A percentile compares a stretch with the other conserved stretches of the same genome.
phyloP scores from a whole-genome alignment of 2,888 invertebrate species.

The Drosophila yooni region DNA sequence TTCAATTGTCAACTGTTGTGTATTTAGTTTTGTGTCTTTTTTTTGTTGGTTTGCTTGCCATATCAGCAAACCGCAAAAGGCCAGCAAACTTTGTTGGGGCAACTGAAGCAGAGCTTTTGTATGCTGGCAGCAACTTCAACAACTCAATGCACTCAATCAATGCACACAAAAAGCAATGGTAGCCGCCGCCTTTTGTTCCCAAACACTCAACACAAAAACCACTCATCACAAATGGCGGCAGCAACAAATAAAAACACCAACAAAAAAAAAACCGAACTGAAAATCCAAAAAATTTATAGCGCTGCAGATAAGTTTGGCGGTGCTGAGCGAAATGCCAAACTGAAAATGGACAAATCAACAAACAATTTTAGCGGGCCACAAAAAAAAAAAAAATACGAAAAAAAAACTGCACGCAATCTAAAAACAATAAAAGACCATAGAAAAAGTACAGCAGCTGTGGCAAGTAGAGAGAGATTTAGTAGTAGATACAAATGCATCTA shows the following conservation, averaged over 20 bases:
- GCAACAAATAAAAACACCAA: constrained; percentile 20
- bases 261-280: constrained; percentile 20
- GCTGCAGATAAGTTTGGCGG: constrained; percentile 61
- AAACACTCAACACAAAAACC: constrained; percentile 71
- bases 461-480: constrained; percentile 8
- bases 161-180: constrained; percentile 62
- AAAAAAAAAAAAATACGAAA: constrained; percentile 6
- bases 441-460: constrained; percentile 22
- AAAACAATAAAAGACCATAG: constrained; percentile 51
- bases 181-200: constrained; percentile 65
- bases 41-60: constrained; percentile 42
- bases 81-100: constrained; percentile 65
- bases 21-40: constrained; percentile 23
- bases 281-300: constrained; percentile 60
- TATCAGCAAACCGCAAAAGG: constrained; percentile 72
- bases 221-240: constrained; percentile 64
- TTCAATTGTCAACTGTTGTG: constrained; percentile 64
- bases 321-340: constrained; percentile 33
- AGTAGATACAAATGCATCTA: constrained; percentile 19
- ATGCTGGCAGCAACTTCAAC: constrained; percentile 65
- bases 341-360: constrained; percentile 73
- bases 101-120: constrained; percentile 20
- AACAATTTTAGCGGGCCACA: constrained; percentile 52
- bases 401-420: constrained; percentile 53
- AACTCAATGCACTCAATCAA: constrained; percentile 79